phyloP scores from a whole-genome alignment of 2,888 invertebrate genomes.

The Harpagoxenus sublaevis region DNA sequence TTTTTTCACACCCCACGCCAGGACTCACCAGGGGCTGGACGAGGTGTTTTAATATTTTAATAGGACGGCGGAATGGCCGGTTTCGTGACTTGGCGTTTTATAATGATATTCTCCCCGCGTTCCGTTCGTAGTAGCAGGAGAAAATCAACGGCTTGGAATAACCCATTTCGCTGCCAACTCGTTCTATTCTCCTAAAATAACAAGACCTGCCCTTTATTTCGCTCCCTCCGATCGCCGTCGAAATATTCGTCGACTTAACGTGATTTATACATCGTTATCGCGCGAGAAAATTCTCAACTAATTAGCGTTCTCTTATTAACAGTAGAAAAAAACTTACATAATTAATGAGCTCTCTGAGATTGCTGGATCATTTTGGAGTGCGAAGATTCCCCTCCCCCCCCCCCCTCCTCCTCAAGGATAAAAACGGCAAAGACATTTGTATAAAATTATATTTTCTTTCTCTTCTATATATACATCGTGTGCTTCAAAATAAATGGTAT shows the following conservation, averaged over 20 bases:
- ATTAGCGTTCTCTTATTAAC: slow-evolving; percentile 44
- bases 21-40: slow-evolving; percentile 82
- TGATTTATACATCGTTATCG: slow-evolving; percentile 63
- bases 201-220: slow-evolving; percentile 70
- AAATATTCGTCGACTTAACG: slow-evolving; percentile 57
- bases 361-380: neutral
- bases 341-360: slow-evolving; percentile 26
- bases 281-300: slow-evolving; percentile 48
- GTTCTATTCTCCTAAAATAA: slow-evolving; percentile 78
- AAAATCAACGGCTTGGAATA: slow-evolving; percentile 82
- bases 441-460: neutral
- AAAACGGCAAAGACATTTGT: neutral
- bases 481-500: neutral
- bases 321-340: slow-evolving; percentile 32
- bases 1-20: slow-evolving; percentile 85
- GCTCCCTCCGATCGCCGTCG: slow-evolving; percentile 62
- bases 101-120: slow-evolving; percentile 86
- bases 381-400: too few species aligned
- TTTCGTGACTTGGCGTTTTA: slow-evolving; percentile 86
- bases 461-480: neutral
- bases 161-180: slow-evolving; percentile 79
- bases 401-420: too few species aligned
- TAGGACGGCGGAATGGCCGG: slow-evolving; percentile 85
- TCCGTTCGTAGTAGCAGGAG: slow-evolving; percentile 81
- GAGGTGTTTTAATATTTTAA: slow-evolving; percentile 86